A percentile compares a stretch with the other conserved stretches of the same genome.
Evolutionary conservation across 2,113 vertebrate species (phyloP).

Genomic region (Spea multiplicata): DNA sequence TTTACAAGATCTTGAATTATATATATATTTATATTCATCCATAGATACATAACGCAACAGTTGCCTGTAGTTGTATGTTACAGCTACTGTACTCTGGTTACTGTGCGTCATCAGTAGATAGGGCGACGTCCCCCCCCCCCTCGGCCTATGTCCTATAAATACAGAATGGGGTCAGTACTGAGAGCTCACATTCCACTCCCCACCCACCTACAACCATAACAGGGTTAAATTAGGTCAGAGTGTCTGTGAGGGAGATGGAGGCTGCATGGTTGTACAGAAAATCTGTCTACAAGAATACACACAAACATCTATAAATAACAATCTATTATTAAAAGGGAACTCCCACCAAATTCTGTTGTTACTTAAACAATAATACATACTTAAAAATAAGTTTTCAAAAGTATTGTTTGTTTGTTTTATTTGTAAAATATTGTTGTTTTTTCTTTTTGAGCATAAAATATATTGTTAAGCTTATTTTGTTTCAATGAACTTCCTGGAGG

Average conservation of each 20-base stretch:
- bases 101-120: constrained; percentile 1
- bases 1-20: no score
- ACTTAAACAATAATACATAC: no score
- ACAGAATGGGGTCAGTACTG: constrained; percentile 35
- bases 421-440: no score
- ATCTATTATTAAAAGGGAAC: neutral
- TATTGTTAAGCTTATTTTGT: no score
- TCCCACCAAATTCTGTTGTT: no score
- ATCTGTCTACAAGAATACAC: neutral
- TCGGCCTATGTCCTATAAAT: constrained; percentile 22
- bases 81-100: neutral
- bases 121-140: neutral
- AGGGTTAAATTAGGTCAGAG: constrained; percentile 33
- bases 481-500: no score
- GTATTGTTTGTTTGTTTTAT: no score
- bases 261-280: neutral
- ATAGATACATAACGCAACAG: no score
- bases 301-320: neutral
- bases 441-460: no score
- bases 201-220: constrained; percentile 6
- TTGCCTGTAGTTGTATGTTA: no score
- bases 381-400: no score
- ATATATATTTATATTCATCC: no score
- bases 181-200: constrained; percentile 17
- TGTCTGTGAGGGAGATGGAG: neutral